These are phyloP conservation scores for Mythimna vitellina DNA, from an alignment of 2,888 invertebrate genomes.

Conservation along the genomic window DNA sequence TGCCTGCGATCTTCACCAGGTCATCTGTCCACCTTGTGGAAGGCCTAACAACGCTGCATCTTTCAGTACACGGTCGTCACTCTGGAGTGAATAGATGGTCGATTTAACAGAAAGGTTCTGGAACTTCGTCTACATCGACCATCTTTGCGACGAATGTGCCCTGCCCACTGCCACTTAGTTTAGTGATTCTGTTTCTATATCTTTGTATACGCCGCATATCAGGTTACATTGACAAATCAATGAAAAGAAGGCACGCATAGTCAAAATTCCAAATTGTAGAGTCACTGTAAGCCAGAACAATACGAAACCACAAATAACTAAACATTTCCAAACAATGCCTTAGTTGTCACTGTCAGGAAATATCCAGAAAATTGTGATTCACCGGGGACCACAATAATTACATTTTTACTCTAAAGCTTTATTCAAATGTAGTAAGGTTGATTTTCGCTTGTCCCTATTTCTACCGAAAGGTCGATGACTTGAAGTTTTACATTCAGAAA, in stretches of 20 bases:
- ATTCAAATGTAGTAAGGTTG: conserved; percentile 1
- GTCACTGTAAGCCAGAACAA: conserved; percentile 34
- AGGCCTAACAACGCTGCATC: too few relatives aligned
- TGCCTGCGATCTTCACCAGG: too few relatives aligned
- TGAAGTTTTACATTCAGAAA: conserved; percentile 67
- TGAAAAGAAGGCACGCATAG: background rate
- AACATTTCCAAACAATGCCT: conserved; percentile 57
- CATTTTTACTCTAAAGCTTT: background rate
- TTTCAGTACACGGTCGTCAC: too few relatives aligned
- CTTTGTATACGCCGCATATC: too few relatives aligned
- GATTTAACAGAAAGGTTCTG: too few relatives aligned
- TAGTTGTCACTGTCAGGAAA: conserved; percentile 46
- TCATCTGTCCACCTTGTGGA: too few relatives aligned
- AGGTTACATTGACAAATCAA: background rate
- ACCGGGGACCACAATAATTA: conserved; percentile 37
- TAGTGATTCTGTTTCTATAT: background rate
- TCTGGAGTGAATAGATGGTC: too few relatives aligned
- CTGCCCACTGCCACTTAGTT: too few relatives aligned
- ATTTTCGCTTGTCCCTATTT: conserved; percentile 18
- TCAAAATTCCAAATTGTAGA: conserved; percentile 38
- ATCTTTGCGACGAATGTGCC: too few relatives aligned
- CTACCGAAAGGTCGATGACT: conserved; percentile 58
- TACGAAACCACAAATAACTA: conserved; percentile 30
- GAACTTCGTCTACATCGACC: too few relatives aligned
- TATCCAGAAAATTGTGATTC: conserved; percentile 66